Base-by-base conservation (phyloP, 30 jellyfish, hydroid and myxozoan species). In the Cassiopea xamachana region DNA sequence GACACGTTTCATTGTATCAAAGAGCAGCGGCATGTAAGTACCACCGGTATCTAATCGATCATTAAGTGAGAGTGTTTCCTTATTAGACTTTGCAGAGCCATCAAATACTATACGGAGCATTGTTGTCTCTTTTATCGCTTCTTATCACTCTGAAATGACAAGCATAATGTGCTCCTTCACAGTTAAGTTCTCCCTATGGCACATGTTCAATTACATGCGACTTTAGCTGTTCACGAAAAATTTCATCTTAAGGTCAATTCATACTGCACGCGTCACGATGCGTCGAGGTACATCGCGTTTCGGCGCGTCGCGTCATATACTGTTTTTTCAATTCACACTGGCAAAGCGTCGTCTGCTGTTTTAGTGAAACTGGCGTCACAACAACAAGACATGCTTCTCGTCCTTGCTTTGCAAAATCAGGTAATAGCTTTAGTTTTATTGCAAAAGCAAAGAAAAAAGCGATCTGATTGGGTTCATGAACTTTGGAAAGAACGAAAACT, bases 71-170 rank as follows among this genome's bases (percentile, higher is more conserved):
- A 64, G 61, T n/a, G 61, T 27, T 13, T 64, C 47, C 71, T 51
- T 51, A 15, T 13, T 13, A 2, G 73, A 46, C 46, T 83, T 83
- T 16, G 91, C 91, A 27, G 87, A 55, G 73, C 73, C 89, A 69
- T 83, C 91, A 61, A 68, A 83, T 14, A 83, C 91, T 8, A 83
- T 69, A 58, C 89, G 83, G 18, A 83, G 50, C n/a, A 64, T 83
- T 1, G 91, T 83, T 15, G 89, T 83, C n/a, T 83, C 69, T n/a
- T 59, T 60, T 50, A 43, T 83, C 91, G 9, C 16, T 69, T 64
- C 91, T 64, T n/a, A 83, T 74, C 47, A 83, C 91, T 14, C 84
- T 64, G 47, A 43, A 50, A 60, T 83, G 91, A 47, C 73, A 14
- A 18, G 67, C 69, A 69, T 61, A 83, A 83, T 7, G 91, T n/a